A percentile compares a stretch with the other conserved stretches of the same genome.
phyloP scores from a whole-genome alignment of 2,888 invertebrate species.

The Drosophila trichaetosa region DNA sequence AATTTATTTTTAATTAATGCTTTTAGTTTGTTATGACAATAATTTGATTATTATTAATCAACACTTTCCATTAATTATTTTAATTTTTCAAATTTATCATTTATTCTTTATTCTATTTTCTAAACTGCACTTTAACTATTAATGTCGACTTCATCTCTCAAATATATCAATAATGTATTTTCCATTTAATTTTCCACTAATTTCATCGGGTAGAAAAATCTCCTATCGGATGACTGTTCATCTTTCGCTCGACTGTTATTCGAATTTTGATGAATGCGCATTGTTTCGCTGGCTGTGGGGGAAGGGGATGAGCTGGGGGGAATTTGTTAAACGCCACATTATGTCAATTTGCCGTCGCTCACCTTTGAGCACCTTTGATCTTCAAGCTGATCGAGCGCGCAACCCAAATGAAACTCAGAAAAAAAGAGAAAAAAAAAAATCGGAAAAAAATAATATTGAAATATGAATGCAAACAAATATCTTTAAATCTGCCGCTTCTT shows the following conservation, averaged over 20 bases:
- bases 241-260: slow-evolving; percentile 29
- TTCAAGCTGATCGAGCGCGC: slow-evolving; percentile 44
- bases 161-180: slow-evolving; percentile 1
- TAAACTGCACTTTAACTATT: not conserved
- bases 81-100: not conserved
- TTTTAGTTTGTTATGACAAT: not conserved
- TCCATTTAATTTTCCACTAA: slow-evolving; percentile 7
- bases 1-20: not conserved
- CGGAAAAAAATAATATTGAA: slow-evolving; percentile 69
- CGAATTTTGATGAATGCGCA: slow-evolving; percentile 70
- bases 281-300: slow-evolving; percentile 6
- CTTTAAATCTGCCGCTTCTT: slow-evolving; percentile 30
- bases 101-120: not conserved
- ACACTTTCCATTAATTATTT: not conserved
- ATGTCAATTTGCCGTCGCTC: slow-evolving; percentile 76
- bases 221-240: slow-evolving; percentile 29
- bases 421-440: slow-evolving; percentile 1
- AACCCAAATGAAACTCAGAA: slow-evolving; percentile 16
- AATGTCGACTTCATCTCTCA: not conserved
- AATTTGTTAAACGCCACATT: slow-evolving; percentile 84
- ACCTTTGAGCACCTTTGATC: slow-evolving; percentile 72
- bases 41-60: not conserved
- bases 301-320: slow-evolving; percentile 4
- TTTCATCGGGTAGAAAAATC: slow-evolving; percentile 11
- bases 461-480: slow-evolving; percentile 74